A percentile compares a stretch with the other conserved stretches of the same genome.
Evolutionary conservation across 2,888 invertebrate genomes (phyloP).

Genomic region (Branchipolynoe longqiensis): DNA sequence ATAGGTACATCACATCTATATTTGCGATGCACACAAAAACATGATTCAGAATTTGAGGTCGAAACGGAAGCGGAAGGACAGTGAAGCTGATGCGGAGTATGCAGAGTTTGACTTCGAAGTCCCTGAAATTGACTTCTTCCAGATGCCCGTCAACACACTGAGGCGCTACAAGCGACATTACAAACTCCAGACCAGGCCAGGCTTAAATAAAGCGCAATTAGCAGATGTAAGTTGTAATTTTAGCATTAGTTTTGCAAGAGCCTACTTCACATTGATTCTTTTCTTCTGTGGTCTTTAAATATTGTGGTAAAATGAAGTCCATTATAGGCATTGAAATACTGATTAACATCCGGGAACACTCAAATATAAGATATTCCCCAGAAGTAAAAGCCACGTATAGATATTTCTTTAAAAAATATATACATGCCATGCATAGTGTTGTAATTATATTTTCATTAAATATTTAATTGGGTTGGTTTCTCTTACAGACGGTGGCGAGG

Average conservation of each 20-base stretch:
- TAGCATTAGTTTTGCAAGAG: too few species aligned
- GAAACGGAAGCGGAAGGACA: conserved; percentile 93
- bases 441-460: too few species aligned
- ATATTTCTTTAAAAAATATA: too few species aligned
- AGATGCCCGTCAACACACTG: conserved; percentile 95
- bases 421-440: too few species aligned
- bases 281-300: too few species aligned
- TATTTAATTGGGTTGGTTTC: too few species aligned
- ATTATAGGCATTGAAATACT: too few species aligned
- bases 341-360: too few species aligned
- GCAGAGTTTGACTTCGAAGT: background rate
- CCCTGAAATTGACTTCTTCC: conserved; percentile 89
- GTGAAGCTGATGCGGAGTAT: conserved; percentile 86
- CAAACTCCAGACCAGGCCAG: conserved; percentile 94
- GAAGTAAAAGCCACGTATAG: too few species aligned
- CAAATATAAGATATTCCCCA: too few species aligned
- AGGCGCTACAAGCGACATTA: conserved; percentile 95
- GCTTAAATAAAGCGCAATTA: conserved; percentile 95
- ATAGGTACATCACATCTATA: conserved; percentile 85
- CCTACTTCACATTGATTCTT: too few species aligned
- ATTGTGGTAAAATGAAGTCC: too few species aligned
- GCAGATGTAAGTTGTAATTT: conserved; percentile 89
- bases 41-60: conserved; percentile 96
- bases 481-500: conserved; percentile 92
- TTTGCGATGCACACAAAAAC: conserved; percentile 97